Evolutionary conservation across 2,888 invertebrate genomes (phyloP), one percentile per base, ranked within the genome.

Genomic region (Lithophane leautieri): DNA sequence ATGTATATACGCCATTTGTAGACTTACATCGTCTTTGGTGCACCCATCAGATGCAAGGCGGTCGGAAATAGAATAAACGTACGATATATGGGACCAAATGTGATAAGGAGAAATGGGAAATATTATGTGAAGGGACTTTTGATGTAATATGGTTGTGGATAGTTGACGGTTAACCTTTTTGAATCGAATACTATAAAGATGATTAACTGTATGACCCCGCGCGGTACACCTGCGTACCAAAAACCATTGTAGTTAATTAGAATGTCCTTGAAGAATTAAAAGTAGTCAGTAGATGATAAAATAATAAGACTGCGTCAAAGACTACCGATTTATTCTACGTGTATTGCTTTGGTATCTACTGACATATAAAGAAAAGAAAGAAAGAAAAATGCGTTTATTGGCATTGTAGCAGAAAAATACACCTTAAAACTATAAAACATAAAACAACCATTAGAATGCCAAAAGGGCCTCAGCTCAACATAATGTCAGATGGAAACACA

Each of bases 1-100:
- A 66, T 80, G 78, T 82, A 78, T 79, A 68, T 78, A 68, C 54
- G 65, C 61, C 71, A 60, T 78, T 85, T 70, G 69, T 67, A 56
- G 70, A 80, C 63, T 76, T 66, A 75, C 66, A 60, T 22, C 44
- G 42, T 60, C 74, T 72, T 79, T 75, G 62, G 78, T 70, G 71
- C 61, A 40, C 34, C 75, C 44, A 62, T 86, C 62, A 70, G 54
- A 69, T 62, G 56, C 61, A 73, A 44, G 65, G 25, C n/a, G 11
- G 16, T 52, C 16, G 19, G 42, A 70, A 44, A 70, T 25, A 70
- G 54, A 63, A 69, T 66, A 74, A 67, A 52, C 40, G 7, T 47
- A 52, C 3, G 7, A 70, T 52, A 40, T 22, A 14, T 19, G 11
- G 3, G 4, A 34, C 67, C 7, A 61, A 60, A 62, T 60, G 14